Conservation (phyloP, 2,888 invertebrate genomes). For the Gryllus longicercus region DNA sequence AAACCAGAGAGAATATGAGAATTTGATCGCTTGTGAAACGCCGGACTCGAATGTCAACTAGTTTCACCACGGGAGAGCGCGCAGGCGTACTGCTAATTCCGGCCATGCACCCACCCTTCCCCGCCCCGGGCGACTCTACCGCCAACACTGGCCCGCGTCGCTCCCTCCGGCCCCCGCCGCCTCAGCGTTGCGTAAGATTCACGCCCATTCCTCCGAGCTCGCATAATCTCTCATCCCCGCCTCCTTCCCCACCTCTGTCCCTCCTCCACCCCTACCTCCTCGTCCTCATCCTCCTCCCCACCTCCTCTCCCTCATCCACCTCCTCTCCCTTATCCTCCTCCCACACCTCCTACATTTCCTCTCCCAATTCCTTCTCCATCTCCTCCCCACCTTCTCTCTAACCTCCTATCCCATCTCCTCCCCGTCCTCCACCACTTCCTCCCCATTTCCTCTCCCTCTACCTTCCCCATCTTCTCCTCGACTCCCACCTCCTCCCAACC, state of each 20-base stretch:
- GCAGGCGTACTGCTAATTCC: background rate
- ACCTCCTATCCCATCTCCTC: too few species aligned
- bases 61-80: constrained; percentile 2
- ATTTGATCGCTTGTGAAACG: constrained; percentile 3
- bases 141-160: background rate
- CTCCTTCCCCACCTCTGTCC: background rate
- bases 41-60: background rate
- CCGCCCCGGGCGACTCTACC: background rate
- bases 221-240: background rate
- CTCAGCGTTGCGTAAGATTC: too few species aligned
- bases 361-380: too few species aligned
- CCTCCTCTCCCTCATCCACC: background rate
- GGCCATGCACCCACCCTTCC: background rate
- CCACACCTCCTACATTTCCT: too few species aligned
- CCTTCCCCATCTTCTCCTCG: too few species aligned
- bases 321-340: too few species aligned
- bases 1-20: background rate
- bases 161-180: background rate
- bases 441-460: too few species aligned
- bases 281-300: background rate
- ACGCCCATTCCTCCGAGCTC: background rate
- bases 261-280: too few species aligned
- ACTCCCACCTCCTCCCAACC: too few species aligned
- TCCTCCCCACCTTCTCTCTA: too few species aligned
- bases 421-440: too few species aligned